Conservation (phyloP, 2,797 vertebrate genomes). For the Pseudotriccus pelzelni region DNA sequence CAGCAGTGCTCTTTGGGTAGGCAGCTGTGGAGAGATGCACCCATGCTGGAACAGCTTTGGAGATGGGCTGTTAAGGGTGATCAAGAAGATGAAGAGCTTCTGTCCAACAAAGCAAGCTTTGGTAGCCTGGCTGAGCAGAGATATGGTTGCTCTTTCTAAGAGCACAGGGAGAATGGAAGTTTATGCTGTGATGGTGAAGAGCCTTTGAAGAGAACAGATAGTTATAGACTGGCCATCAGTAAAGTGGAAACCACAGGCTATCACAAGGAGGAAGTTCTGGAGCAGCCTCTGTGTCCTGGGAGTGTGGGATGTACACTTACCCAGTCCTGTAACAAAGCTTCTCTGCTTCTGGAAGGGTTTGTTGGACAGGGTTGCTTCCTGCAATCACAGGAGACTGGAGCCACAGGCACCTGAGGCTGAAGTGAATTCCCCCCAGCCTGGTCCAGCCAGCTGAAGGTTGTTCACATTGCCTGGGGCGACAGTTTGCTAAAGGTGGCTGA, state of each 20-base stretch:
- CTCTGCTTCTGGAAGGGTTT: neutral
- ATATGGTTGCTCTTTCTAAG: neutral
- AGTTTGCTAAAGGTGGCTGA: neutral
- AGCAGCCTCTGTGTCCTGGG: neutral
- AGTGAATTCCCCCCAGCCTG: neutral
- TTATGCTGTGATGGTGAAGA: neutral
- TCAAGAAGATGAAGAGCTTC: constrained; percentile 1
- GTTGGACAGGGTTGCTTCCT: neutral
- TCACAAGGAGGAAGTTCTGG: neutral
- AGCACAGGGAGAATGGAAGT: neutral
- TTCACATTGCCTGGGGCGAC: fast-evolving
- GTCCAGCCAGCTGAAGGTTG: neutral
- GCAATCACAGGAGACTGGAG: fast-evolving
- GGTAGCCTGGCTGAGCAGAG: neutral
- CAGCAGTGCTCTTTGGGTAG: neutral
- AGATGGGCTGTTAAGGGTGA: neutral
- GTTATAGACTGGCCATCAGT: neutral
- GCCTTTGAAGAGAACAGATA: constrained; percentile 22
- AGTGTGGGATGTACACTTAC: neutral
- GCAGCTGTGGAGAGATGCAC: neutral
- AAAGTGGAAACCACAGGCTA: neutral
- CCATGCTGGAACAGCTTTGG: neutral
- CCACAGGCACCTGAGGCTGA: neutral
- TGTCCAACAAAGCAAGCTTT: neutral
- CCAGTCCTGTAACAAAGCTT: neutral